Percentiles rank a stretch among this genome's conserved stretches.
These are phyloP conservation scores for Trichopria drosophilae DNA, from an alignment of 2,888 invertebrate species.

Conservation along the genomic window DNA sequence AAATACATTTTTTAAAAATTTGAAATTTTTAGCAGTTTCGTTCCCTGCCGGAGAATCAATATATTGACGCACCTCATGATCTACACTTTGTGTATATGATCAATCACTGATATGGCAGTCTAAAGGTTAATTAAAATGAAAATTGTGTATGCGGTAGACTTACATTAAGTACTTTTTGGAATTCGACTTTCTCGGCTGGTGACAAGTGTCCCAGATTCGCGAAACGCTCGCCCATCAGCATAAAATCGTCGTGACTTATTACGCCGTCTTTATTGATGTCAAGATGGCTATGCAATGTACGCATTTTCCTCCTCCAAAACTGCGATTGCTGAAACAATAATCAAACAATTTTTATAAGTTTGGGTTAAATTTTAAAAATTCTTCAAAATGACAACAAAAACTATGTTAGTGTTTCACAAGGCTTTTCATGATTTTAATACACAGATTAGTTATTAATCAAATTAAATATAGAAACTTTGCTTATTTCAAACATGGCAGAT, in stretches of 20 bases:
- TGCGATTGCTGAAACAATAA: conserved; percentile 62
- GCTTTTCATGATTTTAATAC: too few species aligned
- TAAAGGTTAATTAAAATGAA: neutral
- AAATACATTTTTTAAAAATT: too few species aligned
- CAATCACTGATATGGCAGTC: too few species aligned
- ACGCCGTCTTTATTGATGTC: conserved; percentile 86
- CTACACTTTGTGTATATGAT: too few species aligned
- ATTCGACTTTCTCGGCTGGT: conserved; percentile 69
- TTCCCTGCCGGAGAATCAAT: too few species aligned
- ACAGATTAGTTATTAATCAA: too few species aligned
- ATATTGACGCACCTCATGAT: too few species aligned
- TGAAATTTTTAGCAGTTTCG: too few species aligned
- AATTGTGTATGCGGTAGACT: conserved; percentile 28
- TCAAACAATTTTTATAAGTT: neutral
- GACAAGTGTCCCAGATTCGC: conserved; percentile 74
- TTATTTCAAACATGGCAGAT: too few species aligned
- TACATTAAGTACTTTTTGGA: conserved; percentile 72
- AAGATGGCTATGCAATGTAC: conserved; percentile 78
- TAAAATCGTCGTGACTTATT: conserved; percentile 80
- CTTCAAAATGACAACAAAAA: neutral
- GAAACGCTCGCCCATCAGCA: conserved; percentile 74
- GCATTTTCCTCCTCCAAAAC: conserved; percentile 85
- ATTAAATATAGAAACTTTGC: too few species aligned
- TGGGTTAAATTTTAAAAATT: neutral
- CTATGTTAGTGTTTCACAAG: neutral